These are phyloP conservation scores for Drosophila sp. DNA, from an alignment of 1,140 invertebrate genomes.

Conservation along the genomic window DNA sequence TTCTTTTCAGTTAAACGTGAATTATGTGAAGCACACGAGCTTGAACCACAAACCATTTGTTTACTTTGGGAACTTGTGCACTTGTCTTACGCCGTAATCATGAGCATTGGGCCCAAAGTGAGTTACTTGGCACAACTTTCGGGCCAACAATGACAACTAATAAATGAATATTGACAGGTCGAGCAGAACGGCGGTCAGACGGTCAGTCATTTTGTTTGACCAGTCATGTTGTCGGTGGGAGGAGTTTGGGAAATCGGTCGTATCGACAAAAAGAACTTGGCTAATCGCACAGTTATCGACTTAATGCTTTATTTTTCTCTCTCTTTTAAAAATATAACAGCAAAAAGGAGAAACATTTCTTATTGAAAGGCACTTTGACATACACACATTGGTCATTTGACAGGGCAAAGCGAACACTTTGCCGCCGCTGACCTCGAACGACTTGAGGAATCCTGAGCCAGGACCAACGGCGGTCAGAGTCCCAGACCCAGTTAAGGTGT, in stretches of 20 bases:
- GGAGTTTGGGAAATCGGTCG: constrained; percentile 40
- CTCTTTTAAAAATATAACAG: constrained; percentile 35
- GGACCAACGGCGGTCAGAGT: constrained; percentile 7
- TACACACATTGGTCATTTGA: constrained; percentile 61
- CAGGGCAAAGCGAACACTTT: constrained; percentile 60
- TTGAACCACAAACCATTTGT: constrained; percentile 9
- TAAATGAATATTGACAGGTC: constrained; percentile 80
- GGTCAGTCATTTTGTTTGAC: constrained; percentile 3
- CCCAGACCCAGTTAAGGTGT: background rate
- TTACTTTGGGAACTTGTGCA: constrained; percentile 12
- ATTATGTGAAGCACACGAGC: background rate
- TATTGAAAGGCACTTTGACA: constrained; percentile 74
- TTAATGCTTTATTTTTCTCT: constrained; percentile 73
- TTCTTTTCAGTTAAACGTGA: background rate
- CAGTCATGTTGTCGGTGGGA: constrained; percentile 1
- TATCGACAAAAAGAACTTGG: constrained; percentile 76
- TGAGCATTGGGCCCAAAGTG: constrained; percentile 9
- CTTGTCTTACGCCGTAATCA: constrained; percentile 3
- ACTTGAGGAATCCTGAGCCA: no score
- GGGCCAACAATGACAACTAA: constrained; percentile 62
- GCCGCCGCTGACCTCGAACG: constrained; percentile 62
- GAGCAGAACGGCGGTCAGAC: constrained; percentile 8
- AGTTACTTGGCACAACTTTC: constrained; percentile 34
- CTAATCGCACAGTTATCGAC: constrained; percentile 80
- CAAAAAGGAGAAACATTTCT: constrained; percentile 46